Conservation (phyloP, 2,888 invertebrate genomes). For the Cryptophagus acutangulus region DNA sequence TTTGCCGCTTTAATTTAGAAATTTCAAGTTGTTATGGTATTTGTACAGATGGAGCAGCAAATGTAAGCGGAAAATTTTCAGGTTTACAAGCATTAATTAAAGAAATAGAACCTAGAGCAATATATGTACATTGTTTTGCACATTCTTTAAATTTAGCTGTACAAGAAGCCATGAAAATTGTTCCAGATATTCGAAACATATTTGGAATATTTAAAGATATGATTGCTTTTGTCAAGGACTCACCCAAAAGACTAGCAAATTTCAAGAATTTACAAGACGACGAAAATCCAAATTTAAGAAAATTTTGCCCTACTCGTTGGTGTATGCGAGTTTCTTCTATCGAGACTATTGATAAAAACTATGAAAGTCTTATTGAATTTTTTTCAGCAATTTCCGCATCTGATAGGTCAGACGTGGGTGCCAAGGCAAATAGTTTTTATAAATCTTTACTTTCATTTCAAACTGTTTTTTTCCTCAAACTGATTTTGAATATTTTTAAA, state of each 20-base stretch:
- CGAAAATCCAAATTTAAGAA: constrained; percentile 2
- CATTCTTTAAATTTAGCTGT: constrained; percentile 10
- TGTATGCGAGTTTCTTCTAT: constrained; percentile 7
- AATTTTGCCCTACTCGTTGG: constrained; percentile 12
- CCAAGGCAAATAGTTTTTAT: neutral
- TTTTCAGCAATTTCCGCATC: neutral
- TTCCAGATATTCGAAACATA: neutral
- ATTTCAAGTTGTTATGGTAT: neutral
- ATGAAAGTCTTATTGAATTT: constrained; percentile 1
- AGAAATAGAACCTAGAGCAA: constrained; percentile 5
- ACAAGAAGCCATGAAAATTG: constrained; percentile 6
- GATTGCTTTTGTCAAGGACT: neutral
- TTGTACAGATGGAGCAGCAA: constrained; percentile 6
- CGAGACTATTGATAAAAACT: constrained; percentile 3
- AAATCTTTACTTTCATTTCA: neutral
- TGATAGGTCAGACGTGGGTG: neutral
- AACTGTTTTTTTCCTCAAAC: neutral
- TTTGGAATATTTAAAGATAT: neutral
- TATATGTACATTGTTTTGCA: constrained; percentile 10
- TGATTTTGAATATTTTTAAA: neutral
- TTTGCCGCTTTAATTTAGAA: neutral
- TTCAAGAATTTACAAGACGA: neutral
- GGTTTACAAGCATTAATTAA: constrained; percentile 9
- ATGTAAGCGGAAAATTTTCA: constrained; percentile 6
- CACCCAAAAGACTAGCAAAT: neutral